These are phyloP conservation scores for Drosophila nikananu DNA, from an alignment of 1,140 invertebrate species.

Conservation along the genomic window DNA sequence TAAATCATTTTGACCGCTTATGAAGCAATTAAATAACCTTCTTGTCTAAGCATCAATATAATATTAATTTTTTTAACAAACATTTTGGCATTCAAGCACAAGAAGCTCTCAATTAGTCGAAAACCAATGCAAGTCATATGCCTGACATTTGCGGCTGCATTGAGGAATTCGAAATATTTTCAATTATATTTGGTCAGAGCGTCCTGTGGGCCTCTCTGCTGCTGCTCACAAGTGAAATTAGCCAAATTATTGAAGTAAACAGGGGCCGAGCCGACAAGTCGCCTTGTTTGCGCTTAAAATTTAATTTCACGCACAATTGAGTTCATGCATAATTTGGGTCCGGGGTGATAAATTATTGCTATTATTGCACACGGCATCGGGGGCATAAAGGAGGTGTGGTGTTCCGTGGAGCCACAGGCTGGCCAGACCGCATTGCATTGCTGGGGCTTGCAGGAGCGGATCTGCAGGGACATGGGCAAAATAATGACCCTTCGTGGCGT, in stretches of 20 bases:
- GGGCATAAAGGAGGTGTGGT: conserved; percentile 19
- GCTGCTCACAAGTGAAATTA: conserved; percentile 64
- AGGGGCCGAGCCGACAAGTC: conserved; percentile 67
- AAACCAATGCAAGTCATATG: conserved; percentile 24
- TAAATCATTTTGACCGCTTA: background rate
- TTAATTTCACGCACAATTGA: conserved; percentile 84
- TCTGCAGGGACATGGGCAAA: conserved; percentile 47
- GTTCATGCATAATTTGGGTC: conserved; percentile 78
- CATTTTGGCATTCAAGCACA: background rate
- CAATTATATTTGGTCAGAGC: conserved; percentile 55
- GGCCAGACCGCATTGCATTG: conserved; percentile 38
- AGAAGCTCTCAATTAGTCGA: conserved; percentile 38
- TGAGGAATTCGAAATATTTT: conserved; percentile 64
- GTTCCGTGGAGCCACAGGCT: conserved; percentile 42
- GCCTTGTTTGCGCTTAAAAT: conserved; percentile 81
- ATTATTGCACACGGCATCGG: conserved; percentile 69
- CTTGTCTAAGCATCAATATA: background rate
- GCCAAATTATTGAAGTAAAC: conserved; percentile 81
- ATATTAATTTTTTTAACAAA: conserved; percentile 9
- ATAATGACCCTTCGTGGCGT: conserved; percentile 67
- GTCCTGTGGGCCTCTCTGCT: background rate
- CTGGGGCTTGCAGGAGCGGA: conserved; percentile 19
- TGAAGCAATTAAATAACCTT: background rate
- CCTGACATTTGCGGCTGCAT: conserved; percentile 37
- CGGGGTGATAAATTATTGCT: conserved; percentile 79